These are phyloP conservation scores for Gopherus evgoodei DNA, from an alignment of 2,113 vertebrate species.

Conservation along the genomic window DNA sequence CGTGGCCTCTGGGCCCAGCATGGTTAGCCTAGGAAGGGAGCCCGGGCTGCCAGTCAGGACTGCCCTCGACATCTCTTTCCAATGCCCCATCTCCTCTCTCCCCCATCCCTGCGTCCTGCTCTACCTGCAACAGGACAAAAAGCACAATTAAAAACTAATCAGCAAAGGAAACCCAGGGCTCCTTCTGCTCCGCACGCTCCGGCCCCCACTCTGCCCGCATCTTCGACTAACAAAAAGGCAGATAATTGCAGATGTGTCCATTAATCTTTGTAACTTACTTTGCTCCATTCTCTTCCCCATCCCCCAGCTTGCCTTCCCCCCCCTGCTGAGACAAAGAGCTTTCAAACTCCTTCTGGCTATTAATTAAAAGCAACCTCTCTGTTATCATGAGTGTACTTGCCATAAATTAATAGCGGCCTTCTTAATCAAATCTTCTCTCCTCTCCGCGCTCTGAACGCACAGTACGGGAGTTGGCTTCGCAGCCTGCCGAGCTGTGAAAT, in stretches of 20 bases:
- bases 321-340: slow-evolving; percentile 67
- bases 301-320: background rate
- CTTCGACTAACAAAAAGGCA: slow-evolving; percentile 7
- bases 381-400: slow-evolving; percentile 73
- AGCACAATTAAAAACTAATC: background rate
- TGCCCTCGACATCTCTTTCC: background rate
- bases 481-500: slow-evolving; percentile 76
- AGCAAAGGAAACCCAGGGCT: background rate
- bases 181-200: background rate
- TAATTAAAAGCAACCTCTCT: slow-evolving; percentile 84
- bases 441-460: slow-evolving; percentile 58
- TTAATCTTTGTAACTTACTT: slow-evolving; percentile 65
- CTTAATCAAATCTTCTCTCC: slow-evolving; percentile 86
- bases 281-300: slow-evolving; percentile 12
- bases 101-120: background rate
- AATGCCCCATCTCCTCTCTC: too few species aligned
- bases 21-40: too few species aligned
- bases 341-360: slow-evolving; percentile 84
- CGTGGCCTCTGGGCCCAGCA: too few species aligned
- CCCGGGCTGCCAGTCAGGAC: background rate
- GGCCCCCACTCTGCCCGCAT: background rate
- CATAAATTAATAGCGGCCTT: slow-evolving; percentile 84
- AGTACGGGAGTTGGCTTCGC: slow-evolving; percentile 66
- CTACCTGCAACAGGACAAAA: background rate
- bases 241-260: slow-evolving; percentile 40